Conservation (phyloP, 2,113 vertebrate species). For the Vidua macroura region DNA sequence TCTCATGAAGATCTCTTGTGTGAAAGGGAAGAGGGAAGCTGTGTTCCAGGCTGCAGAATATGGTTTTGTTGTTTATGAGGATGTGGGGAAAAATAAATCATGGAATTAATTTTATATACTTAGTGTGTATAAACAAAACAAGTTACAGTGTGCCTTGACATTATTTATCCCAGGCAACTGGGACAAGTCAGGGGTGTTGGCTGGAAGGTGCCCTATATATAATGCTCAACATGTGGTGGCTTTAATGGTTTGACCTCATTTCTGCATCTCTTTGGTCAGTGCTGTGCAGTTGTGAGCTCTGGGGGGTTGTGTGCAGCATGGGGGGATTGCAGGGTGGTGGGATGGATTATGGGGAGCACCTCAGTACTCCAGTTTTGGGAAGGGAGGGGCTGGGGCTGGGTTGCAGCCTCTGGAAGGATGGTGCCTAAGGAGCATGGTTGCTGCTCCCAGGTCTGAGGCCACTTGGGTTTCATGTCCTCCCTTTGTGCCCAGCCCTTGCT, state of each 20-base stretch:
- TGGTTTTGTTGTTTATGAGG: constrained; percentile 38
- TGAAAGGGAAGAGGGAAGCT: constrained; percentile 6
- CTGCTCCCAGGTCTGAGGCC: background rate
- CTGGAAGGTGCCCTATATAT: constrained; percentile 45
- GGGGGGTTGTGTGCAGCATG: accelerated
- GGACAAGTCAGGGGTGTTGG: background rate
- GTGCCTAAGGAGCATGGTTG: background rate
- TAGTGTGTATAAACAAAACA: constrained; percentile 68
- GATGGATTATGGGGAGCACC: background rate
- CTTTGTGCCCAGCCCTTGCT: background rate
- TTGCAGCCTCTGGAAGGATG: background rate
- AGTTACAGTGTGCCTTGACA: constrained; percentile 35
- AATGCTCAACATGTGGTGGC: accelerated
- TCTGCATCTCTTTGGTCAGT: accelerated
- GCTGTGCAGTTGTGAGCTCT: background rate
- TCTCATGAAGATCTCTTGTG: constrained; percentile 43
- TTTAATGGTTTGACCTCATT: background rate
- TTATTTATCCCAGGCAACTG: constrained; percentile 59
- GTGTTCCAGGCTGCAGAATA: constrained; percentile 42
- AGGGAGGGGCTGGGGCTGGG: background rate
- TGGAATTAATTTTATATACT: constrained; percentile 57
- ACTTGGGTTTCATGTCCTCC: accelerated
- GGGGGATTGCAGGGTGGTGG: background rate
- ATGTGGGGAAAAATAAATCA: constrained; percentile 58
- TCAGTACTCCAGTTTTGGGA: background rate